phyloP scores from a whole-genome alignment of 2,888 invertebrate species.

The Lepas anatifera region DNA sequence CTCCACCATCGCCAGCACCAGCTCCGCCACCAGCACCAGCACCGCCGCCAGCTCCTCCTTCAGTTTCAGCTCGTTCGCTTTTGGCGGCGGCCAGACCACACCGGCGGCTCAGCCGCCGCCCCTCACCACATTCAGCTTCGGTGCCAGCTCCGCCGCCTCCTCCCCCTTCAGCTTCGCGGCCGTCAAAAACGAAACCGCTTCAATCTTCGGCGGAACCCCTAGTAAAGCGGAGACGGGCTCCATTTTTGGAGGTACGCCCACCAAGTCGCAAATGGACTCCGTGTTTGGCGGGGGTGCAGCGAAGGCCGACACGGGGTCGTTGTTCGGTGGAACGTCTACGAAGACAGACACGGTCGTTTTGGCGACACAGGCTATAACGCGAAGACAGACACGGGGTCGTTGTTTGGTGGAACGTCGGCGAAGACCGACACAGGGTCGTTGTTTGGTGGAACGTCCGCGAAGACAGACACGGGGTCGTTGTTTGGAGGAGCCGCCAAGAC shows the following conservation, averaged over 20 bases:
- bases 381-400: too few relatives aligned
- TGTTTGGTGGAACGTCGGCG: not conserved
- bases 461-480: too few relatives aligned
- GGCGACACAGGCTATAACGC: too few relatives aligned
- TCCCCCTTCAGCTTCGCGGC: not conserved
- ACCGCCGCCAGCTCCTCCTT: not conserved
- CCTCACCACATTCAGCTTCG: not conserved
- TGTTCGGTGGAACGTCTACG: not conserved
- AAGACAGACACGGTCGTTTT: too few relatives aligned
- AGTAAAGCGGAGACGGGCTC: not conserved
- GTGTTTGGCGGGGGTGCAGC: not conserved
- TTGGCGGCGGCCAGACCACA: constrained; percentile 31
- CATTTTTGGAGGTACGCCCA: not conserved
- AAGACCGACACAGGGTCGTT: not conserved
- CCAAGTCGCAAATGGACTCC: not conserved
- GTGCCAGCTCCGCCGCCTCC: not conserved
- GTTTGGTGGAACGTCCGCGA: not conserved
- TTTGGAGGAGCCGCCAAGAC: too few relatives aligned
- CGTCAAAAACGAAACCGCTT: not conserved
- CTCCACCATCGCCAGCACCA: not conserved
- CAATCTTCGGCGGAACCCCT: not conserved
- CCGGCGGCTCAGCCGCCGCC: constrained; percentile 33
- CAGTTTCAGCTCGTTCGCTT: not conserved
- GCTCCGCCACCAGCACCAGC: not conserved
- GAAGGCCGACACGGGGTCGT: not conserved